Percentiles rank a stretch among this genome's conserved stretches.
Evolutionary conservation across 1,140 invertebrate genomes (phyloP).

Genomic region (Probaryconus sp.): DNA sequence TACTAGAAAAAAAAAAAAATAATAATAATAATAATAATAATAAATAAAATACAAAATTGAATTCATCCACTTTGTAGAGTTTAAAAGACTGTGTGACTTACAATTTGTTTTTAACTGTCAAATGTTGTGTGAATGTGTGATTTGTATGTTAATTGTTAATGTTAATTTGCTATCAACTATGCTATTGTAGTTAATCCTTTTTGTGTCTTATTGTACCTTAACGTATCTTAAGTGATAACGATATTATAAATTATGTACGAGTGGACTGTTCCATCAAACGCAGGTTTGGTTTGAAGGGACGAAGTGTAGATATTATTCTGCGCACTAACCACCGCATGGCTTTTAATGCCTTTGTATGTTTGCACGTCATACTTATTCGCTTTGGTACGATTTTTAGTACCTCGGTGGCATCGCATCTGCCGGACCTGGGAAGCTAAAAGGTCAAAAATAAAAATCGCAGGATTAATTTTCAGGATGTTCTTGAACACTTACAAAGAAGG

Average conservation of each 20-base stretch:
- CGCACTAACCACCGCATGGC: conserved; percentile 52
- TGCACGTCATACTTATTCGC: conserved; percentile 63
- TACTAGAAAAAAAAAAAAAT: conserved; percentile 1
- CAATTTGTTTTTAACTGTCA: conserved; percentile 47
- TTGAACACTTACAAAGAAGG: conserved; percentile 33
- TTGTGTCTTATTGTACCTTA: conserved; percentile 46
- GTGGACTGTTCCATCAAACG: conserved; percentile 58
- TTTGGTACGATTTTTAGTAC: conserved; percentile 73
- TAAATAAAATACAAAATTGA: conserved; percentile 4
- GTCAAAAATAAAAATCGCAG: conserved; percentile 78
- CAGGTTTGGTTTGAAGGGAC: conserved; percentile 54
- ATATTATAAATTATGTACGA: conserved; percentile 57
- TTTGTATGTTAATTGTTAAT: conserved; percentile 12
- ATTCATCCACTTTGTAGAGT: conserved; percentile 8
- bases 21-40: conserved; percentile 7
- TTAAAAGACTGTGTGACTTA: conserved; percentile 41
- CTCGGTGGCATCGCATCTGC: conserved; percentile 78
- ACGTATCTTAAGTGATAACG: conserved; percentile 41
- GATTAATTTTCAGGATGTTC: conserved; percentile 68
- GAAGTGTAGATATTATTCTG: conserved; percentile 58
- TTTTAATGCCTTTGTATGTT: conserved; percentile 58
- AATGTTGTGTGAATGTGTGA: conserved; percentile 17
- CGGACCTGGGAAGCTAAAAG: conserved; percentile 80
- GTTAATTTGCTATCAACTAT: conserved; percentile 33
- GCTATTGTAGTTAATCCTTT: conserved; percentile 36